These are phyloP conservation scores for Thymelicus acteon DNA, from an alignment of 2,888 invertebrate species.

Conservation along the genomic window DNA sequence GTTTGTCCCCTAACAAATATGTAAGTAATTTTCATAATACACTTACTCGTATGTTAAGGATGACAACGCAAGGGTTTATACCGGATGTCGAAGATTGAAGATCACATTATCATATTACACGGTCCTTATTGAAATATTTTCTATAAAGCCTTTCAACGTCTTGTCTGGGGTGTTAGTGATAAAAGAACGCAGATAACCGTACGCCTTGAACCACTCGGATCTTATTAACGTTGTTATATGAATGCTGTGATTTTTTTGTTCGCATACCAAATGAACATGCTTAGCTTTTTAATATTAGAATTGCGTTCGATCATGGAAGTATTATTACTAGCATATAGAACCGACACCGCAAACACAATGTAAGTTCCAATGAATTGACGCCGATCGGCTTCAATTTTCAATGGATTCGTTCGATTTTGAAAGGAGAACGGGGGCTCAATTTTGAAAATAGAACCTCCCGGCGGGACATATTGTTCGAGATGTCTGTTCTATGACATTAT, in stretches of 20 bases:
- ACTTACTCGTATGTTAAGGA: slow-evolving; percentile 9
- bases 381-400: no score
- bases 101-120: slow-evolving; percentile 68
- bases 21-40: slow-evolving; percentile 19
- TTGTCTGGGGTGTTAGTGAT: neutral
- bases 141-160: slow-evolving; percentile 20
- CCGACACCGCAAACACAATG: no score
- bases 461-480: no score
- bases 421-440: no score
- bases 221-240: slow-evolving; percentile 25
- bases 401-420: no score
- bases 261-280: neutral
- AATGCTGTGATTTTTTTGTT: slow-evolving; percentile 16
- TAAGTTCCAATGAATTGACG: no score
- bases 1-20: slow-evolving; percentile 27
- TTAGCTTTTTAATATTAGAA: slow-evolving; percentile 13
- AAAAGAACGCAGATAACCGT: slow-evolving; percentile 16
- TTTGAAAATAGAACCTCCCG: no score
- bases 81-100: slow-evolving; percentile 60
- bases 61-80: slow-evolving; percentile 50
- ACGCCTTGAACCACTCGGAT: slow-evolving; percentile 16
- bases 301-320: slow-evolving; percentile 8
- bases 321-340: no score
- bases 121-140: slow-evolving; percentile 23
- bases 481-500: no score